Evolutionary conservation across 2,113 vertebrate species (phyloP).

Genomic region (Ramphastos sulfuratus): DNA sequence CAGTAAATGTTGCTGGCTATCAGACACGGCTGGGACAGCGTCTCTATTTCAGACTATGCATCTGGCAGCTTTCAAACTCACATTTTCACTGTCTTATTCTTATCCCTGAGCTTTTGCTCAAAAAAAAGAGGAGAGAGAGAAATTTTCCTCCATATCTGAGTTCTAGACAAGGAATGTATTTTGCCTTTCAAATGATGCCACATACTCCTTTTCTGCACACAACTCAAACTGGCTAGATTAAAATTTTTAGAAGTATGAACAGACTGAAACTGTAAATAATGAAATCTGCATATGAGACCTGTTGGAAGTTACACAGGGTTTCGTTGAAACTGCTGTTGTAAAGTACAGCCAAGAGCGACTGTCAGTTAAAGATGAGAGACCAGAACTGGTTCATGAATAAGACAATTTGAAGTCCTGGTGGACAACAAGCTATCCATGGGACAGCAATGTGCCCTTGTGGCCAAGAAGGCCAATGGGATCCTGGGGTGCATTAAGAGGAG

Average conservation of each 20-base stretch:
- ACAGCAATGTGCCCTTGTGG: no score
- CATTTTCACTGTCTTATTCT: not conserved
- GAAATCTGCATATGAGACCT: accelerated
- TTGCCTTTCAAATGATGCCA: not conserved
- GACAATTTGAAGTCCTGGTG: not conserved
- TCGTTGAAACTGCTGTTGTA: not conserved
- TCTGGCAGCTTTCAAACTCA: not conserved
- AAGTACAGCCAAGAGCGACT: not conserved
- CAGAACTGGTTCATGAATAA: not conserved
- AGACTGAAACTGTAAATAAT: not conserved
- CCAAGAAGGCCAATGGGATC: no score
- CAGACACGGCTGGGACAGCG: not conserved
- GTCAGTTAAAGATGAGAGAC: not conserved
- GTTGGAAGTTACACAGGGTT: not conserved
- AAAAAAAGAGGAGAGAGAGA: not conserved
- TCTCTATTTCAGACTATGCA: not conserved
- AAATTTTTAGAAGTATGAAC: not conserved
- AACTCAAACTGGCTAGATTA: not conserved
- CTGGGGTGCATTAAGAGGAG: no score
- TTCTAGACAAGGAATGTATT: not conserved
- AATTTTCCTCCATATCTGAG: not conserved
- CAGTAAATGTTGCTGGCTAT: not conserved
- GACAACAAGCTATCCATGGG: no score
- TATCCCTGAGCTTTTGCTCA: not conserved
- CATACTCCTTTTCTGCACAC: not conserved